phyloP scores from a whole-genome alignment of 2,888 invertebrate genomes.

The Lymantria monacha region DNA sequence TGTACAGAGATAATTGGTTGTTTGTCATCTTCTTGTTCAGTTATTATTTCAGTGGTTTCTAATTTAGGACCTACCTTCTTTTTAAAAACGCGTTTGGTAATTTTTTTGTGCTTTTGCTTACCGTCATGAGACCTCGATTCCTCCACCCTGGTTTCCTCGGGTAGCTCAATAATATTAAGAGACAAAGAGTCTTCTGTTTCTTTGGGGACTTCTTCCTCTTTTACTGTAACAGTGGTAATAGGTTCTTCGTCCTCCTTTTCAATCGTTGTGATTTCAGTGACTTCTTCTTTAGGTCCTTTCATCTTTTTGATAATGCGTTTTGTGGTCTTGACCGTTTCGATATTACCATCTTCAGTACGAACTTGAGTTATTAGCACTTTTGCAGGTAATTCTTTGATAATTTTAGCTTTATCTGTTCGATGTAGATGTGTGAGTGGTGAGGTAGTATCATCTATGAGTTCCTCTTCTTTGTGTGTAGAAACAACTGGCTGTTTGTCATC shows the following conservation, averaged over 20 bases:
- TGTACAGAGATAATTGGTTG: background rate
- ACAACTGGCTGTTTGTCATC: constrained; percentile 34
- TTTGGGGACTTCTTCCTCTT: background rate
- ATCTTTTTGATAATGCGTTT: background rate
- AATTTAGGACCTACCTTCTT: background rate
- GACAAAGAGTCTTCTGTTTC: background rate
- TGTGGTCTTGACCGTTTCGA: background rate
- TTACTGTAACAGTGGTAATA: constrained; percentile 2
- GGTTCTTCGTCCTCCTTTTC: background rate
- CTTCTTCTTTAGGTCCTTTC: background rate
- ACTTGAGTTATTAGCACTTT: constrained; percentile 35
- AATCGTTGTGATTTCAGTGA: background rate
- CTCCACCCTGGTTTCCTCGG: background rate
- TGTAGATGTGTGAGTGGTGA: constrained; percentile 4
- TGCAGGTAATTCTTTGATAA: constrained; percentile 34
- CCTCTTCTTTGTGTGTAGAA: constrained; percentile 2
- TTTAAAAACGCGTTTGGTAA: background rate
- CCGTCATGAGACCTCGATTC: background rate
- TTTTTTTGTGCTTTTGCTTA: background rate
- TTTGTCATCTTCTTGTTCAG: background rate
- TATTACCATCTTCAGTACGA: constrained; percentile 2
- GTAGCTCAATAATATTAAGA: background rate
- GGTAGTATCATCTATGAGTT: background rate
- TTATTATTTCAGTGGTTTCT: background rate
- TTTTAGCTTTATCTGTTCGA: constrained; percentile 2